Evolutionary conservation across 2,113 vertebrate species (phyloP).

Genomic region (Propithecus coquereli): DNA sequence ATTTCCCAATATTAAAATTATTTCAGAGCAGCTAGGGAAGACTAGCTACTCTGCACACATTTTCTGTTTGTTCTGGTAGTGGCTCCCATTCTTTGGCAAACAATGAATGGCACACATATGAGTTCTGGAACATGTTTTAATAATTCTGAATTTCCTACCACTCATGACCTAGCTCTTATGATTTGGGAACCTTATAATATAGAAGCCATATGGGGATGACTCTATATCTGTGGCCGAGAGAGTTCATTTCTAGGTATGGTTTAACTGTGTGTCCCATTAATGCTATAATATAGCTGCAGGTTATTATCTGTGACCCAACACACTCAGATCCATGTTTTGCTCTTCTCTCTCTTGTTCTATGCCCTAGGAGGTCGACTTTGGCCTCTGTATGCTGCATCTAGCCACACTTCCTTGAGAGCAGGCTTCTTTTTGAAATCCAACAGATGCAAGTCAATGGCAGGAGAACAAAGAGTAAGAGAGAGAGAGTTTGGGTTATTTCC

Average conservation of each 20-base stretch:
- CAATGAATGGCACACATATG: not conserved
- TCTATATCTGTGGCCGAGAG: not conserved
- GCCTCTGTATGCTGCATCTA: not conserved
- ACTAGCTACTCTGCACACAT: not conserved
- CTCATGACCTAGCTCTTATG: not conserved
- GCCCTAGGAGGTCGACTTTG: not conserved
- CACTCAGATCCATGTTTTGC: not conserved
- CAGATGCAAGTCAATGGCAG: not conserved
- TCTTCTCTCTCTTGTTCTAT: not conserved
- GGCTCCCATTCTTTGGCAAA: not conserved
- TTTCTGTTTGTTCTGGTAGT: conserved; percentile 12
- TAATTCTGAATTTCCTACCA: not conserved
- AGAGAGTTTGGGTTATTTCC: not conserved
- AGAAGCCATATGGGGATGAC: not conserved
- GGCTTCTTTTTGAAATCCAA: not conserved
- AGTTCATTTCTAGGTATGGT: not conserved
- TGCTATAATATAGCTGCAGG: not conserved
- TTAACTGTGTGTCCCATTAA: not conserved
- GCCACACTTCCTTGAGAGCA: not conserved
- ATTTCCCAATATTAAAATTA: not conserved
- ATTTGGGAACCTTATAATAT: not conserved
- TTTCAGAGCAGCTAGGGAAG: conserved; percentile 11
- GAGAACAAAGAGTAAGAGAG: not conserved
- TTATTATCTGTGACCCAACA: not conserved
- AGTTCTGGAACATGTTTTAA: not conserved